Conservation (phyloP, 92 coral and sea anemone species). For the Phenganax marumi region DNA sequence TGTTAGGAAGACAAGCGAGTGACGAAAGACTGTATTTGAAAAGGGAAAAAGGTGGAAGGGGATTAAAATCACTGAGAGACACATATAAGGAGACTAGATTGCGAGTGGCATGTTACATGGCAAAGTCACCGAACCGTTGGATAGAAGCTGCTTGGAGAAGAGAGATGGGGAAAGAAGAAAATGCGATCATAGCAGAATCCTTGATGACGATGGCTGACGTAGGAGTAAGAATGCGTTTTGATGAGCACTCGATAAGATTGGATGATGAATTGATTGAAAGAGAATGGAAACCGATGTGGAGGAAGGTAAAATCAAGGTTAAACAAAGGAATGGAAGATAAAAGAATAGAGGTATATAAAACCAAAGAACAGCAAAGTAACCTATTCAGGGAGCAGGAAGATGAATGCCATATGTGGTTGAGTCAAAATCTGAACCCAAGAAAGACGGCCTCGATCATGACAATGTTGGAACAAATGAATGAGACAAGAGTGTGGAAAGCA, state of each 20-base stretch:
- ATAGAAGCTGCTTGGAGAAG: slow-evolving; percentile 43
- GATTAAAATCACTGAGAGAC: slow-evolving; percentile 40
- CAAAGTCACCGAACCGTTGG: slow-evolving; percentile 21
- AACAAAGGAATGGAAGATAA: no score
- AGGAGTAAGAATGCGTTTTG: slow-evolving; percentile 39
- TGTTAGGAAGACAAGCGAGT: no score
- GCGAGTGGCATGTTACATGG: slow-evolving; percentile 33
- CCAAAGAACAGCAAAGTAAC: no score
- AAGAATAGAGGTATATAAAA: no score
- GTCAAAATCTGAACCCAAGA: no score
- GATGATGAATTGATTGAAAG: slow-evolving; percentile 33
- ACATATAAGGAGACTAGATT: slow-evolving; percentile 32
- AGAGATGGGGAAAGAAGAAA: slow-evolving; percentile 39
- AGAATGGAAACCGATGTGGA: slow-evolving; percentile 39
- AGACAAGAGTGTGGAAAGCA: no score
- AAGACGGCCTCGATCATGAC: no score
- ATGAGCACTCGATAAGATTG: slow-evolving; percentile 35
- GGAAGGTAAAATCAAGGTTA: slow-evolving; percentile 6
- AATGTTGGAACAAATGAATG: no score
- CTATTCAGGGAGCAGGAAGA: no score
- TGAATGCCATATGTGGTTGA: no score
- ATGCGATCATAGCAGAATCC: slow-evolving; percentile 38
- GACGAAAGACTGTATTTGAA: neutral
- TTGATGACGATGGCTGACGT: slow-evolving; percentile 40
- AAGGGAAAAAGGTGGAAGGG: slow-evolving; percentile 47